Percentiles rank a stretch among this genome's conserved stretches.
These are phyloP conservation scores for Hydrochoerus hydrochaeris DNA, from an alignment of 2,113 vertebrate species.

Conservation along the genomic window DNA sequence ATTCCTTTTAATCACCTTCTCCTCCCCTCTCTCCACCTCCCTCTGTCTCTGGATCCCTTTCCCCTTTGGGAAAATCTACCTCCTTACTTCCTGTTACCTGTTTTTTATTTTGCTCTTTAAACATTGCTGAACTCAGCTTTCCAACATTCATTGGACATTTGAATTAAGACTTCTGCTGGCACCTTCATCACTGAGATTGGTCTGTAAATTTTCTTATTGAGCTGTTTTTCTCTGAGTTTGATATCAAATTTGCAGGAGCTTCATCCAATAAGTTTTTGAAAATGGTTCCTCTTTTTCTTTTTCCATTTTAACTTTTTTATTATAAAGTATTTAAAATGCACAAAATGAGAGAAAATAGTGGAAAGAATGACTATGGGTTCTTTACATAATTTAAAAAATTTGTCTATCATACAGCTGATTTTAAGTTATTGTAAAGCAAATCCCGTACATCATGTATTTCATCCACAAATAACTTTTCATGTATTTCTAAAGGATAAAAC, in stretches of 20 bases:
- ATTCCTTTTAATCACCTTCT: not conserved
- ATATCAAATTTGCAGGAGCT: not conserved
- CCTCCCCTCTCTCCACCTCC: not conserved
- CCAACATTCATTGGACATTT: not conserved
- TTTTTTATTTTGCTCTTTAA: not conserved
- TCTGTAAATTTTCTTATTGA: not conserved
- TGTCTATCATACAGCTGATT: not conserved
- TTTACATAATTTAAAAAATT: not conserved
- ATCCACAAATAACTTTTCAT: not conserved
- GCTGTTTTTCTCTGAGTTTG: not conserved
- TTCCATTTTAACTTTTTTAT: not conserved
- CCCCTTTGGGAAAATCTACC: not conserved
- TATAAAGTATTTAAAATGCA: not conserved
- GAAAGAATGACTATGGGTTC: not conserved
- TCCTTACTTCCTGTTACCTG: not conserved
- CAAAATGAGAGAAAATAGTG: not conserved
- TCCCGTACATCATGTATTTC: not conserved
- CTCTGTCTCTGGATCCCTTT: not conserved
- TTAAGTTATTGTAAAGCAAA: not conserved
- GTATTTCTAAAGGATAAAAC: not conserved
- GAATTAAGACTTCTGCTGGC: not conserved
- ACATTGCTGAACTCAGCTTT: not conserved
- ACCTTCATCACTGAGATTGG: not conserved
- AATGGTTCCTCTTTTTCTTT: not conserved
- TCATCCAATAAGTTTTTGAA: not conserved